These are phyloP conservation scores for Ptilonorhynchus violaceus DNA, from an alignment of 2,113 vertebrate species.

Conservation along the genomic window DNA sequence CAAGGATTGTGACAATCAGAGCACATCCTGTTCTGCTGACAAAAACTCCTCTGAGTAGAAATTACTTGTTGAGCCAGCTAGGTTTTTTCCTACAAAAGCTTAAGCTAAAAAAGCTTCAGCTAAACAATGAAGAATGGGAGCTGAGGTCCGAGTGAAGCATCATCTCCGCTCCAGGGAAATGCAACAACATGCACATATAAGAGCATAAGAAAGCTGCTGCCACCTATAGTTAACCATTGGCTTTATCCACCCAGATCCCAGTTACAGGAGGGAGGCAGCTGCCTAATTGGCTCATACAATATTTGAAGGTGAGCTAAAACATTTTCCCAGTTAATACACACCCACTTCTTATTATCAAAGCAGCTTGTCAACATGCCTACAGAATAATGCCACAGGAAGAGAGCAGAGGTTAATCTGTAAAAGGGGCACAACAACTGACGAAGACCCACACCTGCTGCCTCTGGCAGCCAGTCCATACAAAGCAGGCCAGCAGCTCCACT, in stretches of 20 bases:
- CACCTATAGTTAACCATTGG: neutral
- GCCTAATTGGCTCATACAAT: neutral
- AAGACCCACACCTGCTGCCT: neutral
- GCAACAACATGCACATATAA: neutral
- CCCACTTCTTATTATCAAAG: neutral
- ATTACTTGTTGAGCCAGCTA: neutral
- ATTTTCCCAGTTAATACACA: neutral
- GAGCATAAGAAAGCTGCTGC: conserved; percentile 37
- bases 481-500: neutral
- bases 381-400: neutral
- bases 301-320: neutral
- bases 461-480: neutral
- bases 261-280: neutral
- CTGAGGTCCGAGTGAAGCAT: neutral
- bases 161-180: neutral
- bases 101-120: neutral
- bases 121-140: neutral
- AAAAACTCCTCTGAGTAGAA: neutral
- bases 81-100: neutral
- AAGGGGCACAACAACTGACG: neutral
- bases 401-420: neutral
- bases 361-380: neutral
- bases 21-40: neutral
- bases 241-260: neutral
- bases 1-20: neutral